Base-by-base conservation (phyloP, 2,888 invertebrate species). In the Ophion slaviceki region DNA sequence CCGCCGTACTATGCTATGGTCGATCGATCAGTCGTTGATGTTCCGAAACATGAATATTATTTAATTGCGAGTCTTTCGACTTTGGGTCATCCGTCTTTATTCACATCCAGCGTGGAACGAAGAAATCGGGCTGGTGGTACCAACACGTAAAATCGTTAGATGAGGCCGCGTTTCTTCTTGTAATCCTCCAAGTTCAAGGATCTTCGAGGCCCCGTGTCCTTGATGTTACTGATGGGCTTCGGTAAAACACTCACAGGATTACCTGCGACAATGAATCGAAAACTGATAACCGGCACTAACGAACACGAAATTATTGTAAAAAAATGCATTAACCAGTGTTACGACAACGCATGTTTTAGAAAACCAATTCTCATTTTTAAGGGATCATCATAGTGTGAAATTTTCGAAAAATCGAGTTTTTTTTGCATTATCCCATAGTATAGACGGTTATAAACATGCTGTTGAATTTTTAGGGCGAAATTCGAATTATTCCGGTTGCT, bases 181-280 rank as follows among this genome's bases (percentile, higher is more conserved):
- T 98, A 98, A 93, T 98, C 98, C 92, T 98, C 98, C 87, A 98
- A 94, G 93, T 98, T 98, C 68, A 98, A 94, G 0, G 98, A 98
- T 82, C 98, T 95, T 88, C 97, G 96, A 7, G 98, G 98, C 0
- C 97, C 97, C 1, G 97, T 96, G 91, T 97, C 97, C 93, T 97
- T 97, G 79, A 96, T 95, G 90, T 96, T 96, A 17, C 96, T 96
- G 59, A 96, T 95, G 62, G 97, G 96, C 92, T 97, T 97, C 1
- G 97, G 96, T 87, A 97, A 96, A 32, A 97, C 96, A 90, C 96
- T 96, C 3, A 97, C 96, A 59, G 96, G 95, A 90, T 96, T 96
- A 87, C 96, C 96, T 97, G 95, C 91, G 96, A 96, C 85, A 89
- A 91, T 91, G 11, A 76, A 86, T 32, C 53, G 1, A 5, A 24